Conservation (phyloP, 2,113 vertebrate genomes). For the Cyprinus carpio region DNA sequence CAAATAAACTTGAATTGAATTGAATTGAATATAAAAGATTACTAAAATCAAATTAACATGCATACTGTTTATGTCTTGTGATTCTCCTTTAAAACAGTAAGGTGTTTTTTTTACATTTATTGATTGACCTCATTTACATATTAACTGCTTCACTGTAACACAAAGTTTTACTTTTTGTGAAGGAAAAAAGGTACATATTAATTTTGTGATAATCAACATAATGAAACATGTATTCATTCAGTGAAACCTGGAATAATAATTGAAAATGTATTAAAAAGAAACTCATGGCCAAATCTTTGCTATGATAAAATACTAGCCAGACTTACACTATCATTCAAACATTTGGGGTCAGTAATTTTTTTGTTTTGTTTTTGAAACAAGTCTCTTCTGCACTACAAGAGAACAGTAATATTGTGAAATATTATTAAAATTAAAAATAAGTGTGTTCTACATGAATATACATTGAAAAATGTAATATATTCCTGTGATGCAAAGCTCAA, state of each 20-base stretch:
- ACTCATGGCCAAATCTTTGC: neutral
- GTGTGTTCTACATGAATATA: neutral
- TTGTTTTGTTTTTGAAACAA: neutral
- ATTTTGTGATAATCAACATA: neutral
- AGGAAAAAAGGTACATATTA: neutral
- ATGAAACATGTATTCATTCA: neutral
- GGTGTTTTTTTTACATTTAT: neutral
- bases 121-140: too few species aligned
- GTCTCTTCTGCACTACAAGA: neutral
- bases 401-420: neutral
- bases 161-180: neutral
- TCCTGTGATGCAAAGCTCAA: neutral
- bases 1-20: too few species aligned
- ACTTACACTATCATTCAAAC: neutral
- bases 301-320: neutral
- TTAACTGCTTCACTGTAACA: neutral
- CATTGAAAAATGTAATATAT: neutral
- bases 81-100: neutral
- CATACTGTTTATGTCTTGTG: neutral
- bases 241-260: neutral
- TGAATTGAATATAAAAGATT: too few species aligned
- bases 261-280: neutral
- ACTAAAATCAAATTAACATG: neutral
- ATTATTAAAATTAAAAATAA: neutral
- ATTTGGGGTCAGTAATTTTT: neutral